Conservation (phyloP, 2,888 invertebrate genomes). For the Trachelus troglodyta region DNA sequence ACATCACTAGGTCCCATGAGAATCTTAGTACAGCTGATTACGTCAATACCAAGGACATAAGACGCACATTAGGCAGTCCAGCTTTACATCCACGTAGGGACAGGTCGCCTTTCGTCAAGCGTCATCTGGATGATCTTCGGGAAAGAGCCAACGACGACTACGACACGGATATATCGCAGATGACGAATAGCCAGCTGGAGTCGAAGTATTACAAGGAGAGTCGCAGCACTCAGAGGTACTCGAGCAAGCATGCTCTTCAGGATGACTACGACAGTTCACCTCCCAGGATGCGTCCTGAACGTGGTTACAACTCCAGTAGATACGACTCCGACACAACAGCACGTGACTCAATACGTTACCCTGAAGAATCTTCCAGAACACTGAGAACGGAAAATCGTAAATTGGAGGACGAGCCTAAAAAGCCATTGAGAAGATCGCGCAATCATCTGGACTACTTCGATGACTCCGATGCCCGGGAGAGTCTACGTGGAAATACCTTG, state of each 20-base stretch:
- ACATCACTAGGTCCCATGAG: conserved; percentile 59
- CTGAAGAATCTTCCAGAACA: conserved; percentile 38
- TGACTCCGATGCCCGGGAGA: conserved; percentile 56
- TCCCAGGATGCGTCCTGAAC: conserved; percentile 46
- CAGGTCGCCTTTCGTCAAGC: conserved; percentile 43
- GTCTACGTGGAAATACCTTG: conserved; percentile 36
- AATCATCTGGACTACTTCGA: conserved; percentile 55
- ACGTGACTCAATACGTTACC: conserved; percentile 52
- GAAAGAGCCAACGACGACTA: conserved; percentile 60
- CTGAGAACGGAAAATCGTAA: conserved; percentile 49
- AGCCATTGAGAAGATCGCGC: conserved; percentile 52
- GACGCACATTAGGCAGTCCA: conserved; percentile 34
- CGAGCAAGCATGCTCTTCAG: conserved; percentile 48
- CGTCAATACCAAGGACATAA: conserved; percentile 59
- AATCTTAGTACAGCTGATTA: conserved; percentile 55
- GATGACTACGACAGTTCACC: conserved; percentile 62
- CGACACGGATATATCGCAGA: conserved; percentile 62
- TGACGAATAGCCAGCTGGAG: conserved; percentile 59
- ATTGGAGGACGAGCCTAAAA: conserved; percentile 52
- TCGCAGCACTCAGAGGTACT: conserved; percentile 53
- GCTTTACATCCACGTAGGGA: conserved; percentile 43
- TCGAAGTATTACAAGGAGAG: conserved; percentile 52
- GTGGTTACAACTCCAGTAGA: conserved; percentile 56
- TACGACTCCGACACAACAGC: conserved; percentile 63
- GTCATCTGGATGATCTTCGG: conserved; percentile 45